These are phyloP conservation scores for Brachyhypopomus gauderio DNA, from an alignment of 2,113 vertebrate genomes.

Conservation along the genomic window DNA sequence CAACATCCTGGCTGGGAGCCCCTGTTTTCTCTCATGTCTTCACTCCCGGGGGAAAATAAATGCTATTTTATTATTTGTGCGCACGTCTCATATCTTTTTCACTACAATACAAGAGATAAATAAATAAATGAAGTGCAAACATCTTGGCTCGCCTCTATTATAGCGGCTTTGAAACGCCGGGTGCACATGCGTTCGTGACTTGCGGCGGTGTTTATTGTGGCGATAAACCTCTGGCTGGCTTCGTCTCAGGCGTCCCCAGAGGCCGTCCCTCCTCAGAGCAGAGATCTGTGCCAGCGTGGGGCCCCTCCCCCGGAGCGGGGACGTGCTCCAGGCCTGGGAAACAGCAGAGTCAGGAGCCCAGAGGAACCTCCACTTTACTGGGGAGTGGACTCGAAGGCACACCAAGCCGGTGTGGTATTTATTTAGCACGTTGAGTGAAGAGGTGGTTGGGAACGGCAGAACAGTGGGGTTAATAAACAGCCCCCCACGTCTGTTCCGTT, in stretches of 20 bases:
- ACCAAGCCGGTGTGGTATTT: conserved; percentile 22
- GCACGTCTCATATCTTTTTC: background rate
- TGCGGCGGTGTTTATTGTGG: background rate
- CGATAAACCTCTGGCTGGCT: conserved; percentile 38
- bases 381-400: background rate
- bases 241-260: conserved; percentile 28
- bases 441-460: background rate
- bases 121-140: background rate
- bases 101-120: too few species aligned
- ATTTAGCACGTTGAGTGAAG: conserved; percentile 33
- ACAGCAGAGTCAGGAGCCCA: conserved; percentile 17
- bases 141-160: background rate
- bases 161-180: background rate
- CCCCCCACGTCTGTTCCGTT: background rate
- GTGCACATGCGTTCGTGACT: background rate
- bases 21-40: background rate
- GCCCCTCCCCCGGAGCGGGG: background rate
- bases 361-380: conserved; percentile 26
- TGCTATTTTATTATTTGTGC: too few species aligned
- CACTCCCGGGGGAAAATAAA: background rate
- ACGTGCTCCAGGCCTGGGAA: conserved; percentile 17
- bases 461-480: conserved; percentile 24
- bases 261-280: conserved; percentile 28
- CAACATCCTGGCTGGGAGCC: background rate
- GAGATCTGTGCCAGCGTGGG: conserved; percentile 13